Conservation (phyloP, 2,113 vertebrate species). For the Phainopepla nitens region DNA sequence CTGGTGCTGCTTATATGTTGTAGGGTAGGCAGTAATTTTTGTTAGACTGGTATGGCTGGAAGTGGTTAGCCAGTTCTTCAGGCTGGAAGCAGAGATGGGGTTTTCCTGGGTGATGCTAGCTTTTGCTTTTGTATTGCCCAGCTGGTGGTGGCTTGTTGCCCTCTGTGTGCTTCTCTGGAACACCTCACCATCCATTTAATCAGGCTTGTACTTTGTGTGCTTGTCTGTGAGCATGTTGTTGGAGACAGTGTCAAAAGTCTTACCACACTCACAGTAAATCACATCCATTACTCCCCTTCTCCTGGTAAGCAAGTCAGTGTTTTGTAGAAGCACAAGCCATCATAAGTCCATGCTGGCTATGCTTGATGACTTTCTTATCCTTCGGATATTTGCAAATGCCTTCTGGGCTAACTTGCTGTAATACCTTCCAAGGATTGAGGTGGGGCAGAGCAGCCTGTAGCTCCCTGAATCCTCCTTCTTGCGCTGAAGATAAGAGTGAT, state of each 20-base stretch:
- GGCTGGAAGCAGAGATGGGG: not conserved
- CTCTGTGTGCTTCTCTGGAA: not conserved
- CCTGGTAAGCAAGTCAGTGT: not conserved
- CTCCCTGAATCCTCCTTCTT: not conserved
- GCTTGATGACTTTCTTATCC: not conserved
- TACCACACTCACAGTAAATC: not conserved
- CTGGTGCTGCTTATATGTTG: not conserved
- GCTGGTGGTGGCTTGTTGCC: not conserved
- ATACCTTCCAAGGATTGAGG: not conserved
- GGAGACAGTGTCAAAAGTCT: not conserved
- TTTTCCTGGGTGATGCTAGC: not conserved
- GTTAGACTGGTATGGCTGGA: not conserved
- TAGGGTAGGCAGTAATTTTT: not conserved
- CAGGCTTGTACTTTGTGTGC: not conserved
- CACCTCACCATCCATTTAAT: not conserved
- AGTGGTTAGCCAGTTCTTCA: not conserved
- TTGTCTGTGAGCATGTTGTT: not conserved
- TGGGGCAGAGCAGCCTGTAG: not conserved
- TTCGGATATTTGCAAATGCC: not conserved
- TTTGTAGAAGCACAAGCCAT: not conserved
- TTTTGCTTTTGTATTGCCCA: not conserved
- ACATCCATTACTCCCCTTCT: not conserved
- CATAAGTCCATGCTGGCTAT: not conserved
- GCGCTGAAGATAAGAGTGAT: not conserved
- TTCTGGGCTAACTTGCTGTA: not conserved